Evolutionary conservation across 2,888 invertebrate species (phyloP), one percentile per base, ranked within the genome.

Genomic region (Bembecia ichneumoniformis): DNA sequence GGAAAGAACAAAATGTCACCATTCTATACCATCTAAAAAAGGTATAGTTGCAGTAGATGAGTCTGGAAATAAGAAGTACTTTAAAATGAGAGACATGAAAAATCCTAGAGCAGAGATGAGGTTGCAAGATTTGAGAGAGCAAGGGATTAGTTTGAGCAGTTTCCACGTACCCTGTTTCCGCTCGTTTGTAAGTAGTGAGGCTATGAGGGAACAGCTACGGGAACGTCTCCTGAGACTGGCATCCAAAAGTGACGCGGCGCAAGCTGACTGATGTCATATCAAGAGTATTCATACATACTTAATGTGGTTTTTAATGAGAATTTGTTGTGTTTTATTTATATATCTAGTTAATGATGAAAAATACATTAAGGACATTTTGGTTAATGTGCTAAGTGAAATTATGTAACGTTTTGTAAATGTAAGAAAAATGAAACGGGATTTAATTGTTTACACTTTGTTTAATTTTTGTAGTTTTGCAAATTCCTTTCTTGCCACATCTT

Each of bases 81-180:
- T 84, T 52, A 74, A 53, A 52, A 43, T 74, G 17, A 72, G 62
- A 48, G 56, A 66, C 36, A 55, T 49, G 35, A 62, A 63, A 45
- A 83, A 78, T 55, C 63, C 17, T 35, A 73, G 79, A 40, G 74
- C 77, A 0, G 64, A 65, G 13, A 62, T 79, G 17, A 68, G 86
- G 43, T 20, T 79, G 11, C 51, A 57, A 3, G 46, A 58, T 45
- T 60, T 86, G 47, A 58, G 61, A 40, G 51, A 64, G 2, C 76
- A 71, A 49, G 84, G 86, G 1, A 80, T 75, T 44, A 82, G 82
- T 58, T 36, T 83, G 14, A 83, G 82, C 55, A 75, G 82, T 3
- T 86, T 82, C 57, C 86, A 87, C 55, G 60, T 74, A 49, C 86
- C 84, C 3, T 86, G 86, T 59, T 77, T 83, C 52, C 63, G 68